Base-by-base conservation (phyloP, 2,797 vertebrate genomes). In the Scomberomorus guttatus region DNA sequence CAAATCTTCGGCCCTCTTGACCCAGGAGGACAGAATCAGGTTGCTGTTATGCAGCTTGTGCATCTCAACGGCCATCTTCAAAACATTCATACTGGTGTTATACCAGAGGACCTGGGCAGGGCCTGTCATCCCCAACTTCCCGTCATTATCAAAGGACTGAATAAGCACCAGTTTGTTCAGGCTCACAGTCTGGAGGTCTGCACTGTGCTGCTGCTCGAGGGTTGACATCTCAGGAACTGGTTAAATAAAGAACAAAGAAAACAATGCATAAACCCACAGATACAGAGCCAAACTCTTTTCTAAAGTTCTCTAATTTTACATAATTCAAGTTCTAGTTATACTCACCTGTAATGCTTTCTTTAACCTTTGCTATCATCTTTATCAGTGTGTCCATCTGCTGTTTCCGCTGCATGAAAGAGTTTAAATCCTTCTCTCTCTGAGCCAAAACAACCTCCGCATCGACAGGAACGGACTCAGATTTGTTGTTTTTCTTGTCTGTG, bases 281-380 rank as follows among this genome's bases (percentile, higher is more conserved):
- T 12, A 61, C 56, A 34, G 0, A 62, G 32, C 18, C 6, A 24
- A 42, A 59, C 18, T 20, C 2, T 37, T 8, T 3, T 13, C 12
- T 5, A 55, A 71, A 50, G 13, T 0, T 13, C 15, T 20, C 14
- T 5, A 2, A 57, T 3, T 6, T 24, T 29, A 22, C 24, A 42
- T 39, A 39, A 44, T 51, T 11, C 27, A 54, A 5, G 9, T 12
- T 20, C 4, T 5, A 20, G 22, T 22, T 9, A 0, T 0, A 5
- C 77, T 72, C 39, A 96, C 95, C 95, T 44, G 80, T 65, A 73
- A 96, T 85, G 66, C 79, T 84, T 46, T 94, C 93, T 34, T 78
- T 79, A 32, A 95, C 91, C 82, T 94, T 95, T 6, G 82, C 83
- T 20, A 94, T 66, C 95, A 96, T 96, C 73, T 95, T 95, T 22